Conservation (phyloP, 30 jellyfish, hydroid and myxozoan species). For the Hydractinia symbiolongicarpus region DNA sequence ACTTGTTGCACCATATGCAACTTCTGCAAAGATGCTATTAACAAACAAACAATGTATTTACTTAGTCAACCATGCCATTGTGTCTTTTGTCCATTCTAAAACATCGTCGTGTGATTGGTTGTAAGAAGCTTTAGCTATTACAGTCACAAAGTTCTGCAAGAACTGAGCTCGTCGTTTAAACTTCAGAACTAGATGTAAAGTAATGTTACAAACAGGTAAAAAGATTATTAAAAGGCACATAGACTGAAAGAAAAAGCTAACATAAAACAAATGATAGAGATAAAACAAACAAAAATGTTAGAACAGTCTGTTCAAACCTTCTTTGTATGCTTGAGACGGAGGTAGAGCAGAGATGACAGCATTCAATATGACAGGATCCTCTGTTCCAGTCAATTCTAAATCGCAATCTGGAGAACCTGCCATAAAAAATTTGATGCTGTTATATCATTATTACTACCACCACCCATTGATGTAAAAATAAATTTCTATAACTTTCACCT, state of each 20-base stretch:
- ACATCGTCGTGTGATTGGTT: conserved; percentile 41
- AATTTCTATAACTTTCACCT: too few relatives aligned
- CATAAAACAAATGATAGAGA: neutral
- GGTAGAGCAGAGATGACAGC: conserved; percentile 40
- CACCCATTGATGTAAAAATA: too few relatives aligned
- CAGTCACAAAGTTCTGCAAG: conserved; percentile 61
- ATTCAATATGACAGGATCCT: conserved; percentile 52
- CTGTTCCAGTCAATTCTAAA: conserved; percentile 53
- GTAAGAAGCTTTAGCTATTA: conserved; percentile 49
- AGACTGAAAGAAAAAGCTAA: neutral
- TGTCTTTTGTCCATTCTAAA: conserved; percentile 76
- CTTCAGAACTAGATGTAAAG: conserved; percentile 49
- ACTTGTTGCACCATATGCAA: too few relatives aligned
- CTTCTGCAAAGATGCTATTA: neutral
- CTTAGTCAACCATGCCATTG: conserved; percentile 65
- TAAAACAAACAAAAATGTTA: too few relatives aligned
- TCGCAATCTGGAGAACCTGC: conserved; percentile 24
- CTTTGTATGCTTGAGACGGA: conserved; percentile 49
- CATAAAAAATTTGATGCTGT: neutral
- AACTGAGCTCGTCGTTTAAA: conserved; percentile 69
- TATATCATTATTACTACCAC: too few relatives aligned
- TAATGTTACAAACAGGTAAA: neutral
- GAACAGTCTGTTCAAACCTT: conserved; percentile 30
- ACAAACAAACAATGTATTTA: neutral
- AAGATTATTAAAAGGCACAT: neutral